Base-by-base conservation (phyloP, 1,140 invertebrate species). In the Colletes gigas region DNA sequence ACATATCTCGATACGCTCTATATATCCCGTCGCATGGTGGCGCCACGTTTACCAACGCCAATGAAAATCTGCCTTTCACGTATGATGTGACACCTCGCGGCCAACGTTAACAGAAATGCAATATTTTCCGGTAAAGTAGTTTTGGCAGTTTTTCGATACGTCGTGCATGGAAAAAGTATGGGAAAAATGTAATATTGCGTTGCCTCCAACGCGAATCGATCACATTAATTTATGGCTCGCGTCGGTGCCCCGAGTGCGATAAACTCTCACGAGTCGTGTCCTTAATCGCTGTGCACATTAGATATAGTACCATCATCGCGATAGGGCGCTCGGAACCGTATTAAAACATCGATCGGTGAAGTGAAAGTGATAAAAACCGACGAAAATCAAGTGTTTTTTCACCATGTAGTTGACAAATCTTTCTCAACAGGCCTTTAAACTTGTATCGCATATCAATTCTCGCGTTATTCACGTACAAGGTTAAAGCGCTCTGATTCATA, bases 271-370 rank as follows among this genome's bases (percentile, higher is more conserved):
- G 54, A 52, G 6, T 78, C 5, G 57, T 63, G 50, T 62, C 9
- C 12, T 30, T 39, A 39, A 83, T 68, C 30, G 55, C 55, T 54
- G n/a, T 57, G 59, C 19, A 68, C 30, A 63, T 60, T 50, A 50
- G 17, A 60, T 79, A 69, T 82, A 83, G 76, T 47, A 65, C 50
- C 52, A 71, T 67, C 67, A 47, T 72, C 54, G 55, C 74, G 41
- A 77, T 63, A 78, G 57, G 68, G 55, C 62, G 79, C 52, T n/a
- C 41, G 55, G 50, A 70, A 62, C 69, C 57, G 67, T 57, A 21
- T 83, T 75, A 67, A 77, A 83, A 73, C 62, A 82, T 83, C 54
- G 65, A 84, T 84, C 71, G 66, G 21, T 73, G 70, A 47, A 21
- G 74, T 78, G 76, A 71, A 60, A 80, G 81, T 65, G 60, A 15